phyloP scores from a whole-genome alignment of 2,888 invertebrate genomes.

The Oxycera nigricornis region DNA sequence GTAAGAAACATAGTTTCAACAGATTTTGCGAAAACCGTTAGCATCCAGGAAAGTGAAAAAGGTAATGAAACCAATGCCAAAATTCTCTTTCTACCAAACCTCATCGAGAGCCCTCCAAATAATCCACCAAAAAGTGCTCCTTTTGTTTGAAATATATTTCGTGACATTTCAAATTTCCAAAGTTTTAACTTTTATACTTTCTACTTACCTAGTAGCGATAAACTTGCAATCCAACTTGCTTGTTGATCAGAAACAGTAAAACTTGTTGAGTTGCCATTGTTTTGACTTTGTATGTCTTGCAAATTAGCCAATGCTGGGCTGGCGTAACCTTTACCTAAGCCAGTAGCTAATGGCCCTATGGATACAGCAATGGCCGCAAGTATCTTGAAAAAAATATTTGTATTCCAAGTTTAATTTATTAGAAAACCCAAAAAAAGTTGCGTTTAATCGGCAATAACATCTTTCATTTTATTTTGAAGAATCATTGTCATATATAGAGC shows the following conservation, averaged over 20 bases:
- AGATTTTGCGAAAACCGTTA: slow-evolving; percentile 79
- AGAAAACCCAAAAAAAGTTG: too few species aligned
- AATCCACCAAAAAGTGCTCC: slow-evolving; percentile 78
- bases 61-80: slow-evolving; percentile 77
- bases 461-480: too few species aligned
- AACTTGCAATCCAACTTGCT: slow-evolving; percentile 77
- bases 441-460: too few species aligned
- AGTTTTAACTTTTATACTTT: neutral
- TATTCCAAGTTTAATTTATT: too few species aligned
- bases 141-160: slow-evolving; percentile 52
- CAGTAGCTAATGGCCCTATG: slow-evolving; percentile 75
- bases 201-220: slow-evolving; percentile 70
- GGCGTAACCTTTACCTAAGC: slow-evolving; percentile 77
- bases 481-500: too few species aligned
- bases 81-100: slow-evolving; percentile 73
- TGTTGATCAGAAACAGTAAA: slow-evolving; percentile 72
- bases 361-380: slow-evolving; percentile 75
- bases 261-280: slow-evolving; percentile 62
- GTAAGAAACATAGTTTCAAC: slow-evolving; percentile 83
- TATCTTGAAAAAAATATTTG: slow-evolving; percentile 65
- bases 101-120: slow-evolving; percentile 76
- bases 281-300: slow-evolving; percentile 64
- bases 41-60: slow-evolving; percentile 80
- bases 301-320: slow-evolving; percentile 77
- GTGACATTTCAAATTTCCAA: neutral